These are phyloP conservation scores for Oryzias woworae DNA, from an alignment of 2,113 vertebrate species.

Conservation along the genomic window DNA sequence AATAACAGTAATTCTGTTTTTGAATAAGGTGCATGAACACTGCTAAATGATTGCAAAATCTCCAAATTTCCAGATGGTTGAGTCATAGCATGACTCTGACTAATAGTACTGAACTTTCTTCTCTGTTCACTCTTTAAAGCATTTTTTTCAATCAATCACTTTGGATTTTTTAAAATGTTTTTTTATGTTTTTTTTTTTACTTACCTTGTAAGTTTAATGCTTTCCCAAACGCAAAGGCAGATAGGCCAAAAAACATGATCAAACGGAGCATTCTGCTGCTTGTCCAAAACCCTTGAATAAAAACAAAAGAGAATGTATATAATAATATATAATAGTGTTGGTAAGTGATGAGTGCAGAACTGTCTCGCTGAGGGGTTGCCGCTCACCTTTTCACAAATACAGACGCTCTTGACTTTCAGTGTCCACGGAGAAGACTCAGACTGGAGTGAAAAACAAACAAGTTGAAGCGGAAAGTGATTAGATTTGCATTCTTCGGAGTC, in stretches of 20 bases:
- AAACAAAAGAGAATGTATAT: not conserved
- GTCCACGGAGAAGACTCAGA: slow-evolving; percentile 5
- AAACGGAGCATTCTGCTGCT: slow-evolving; percentile 54
- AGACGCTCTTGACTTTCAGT: slow-evolving; percentile 23
- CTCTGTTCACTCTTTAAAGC: not conserved
- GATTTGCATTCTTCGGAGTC: slow-evolving; percentile 34
- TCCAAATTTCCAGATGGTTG: slow-evolving; percentile 13
- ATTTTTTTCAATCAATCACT: not conserved
- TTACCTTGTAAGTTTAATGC: slow-evolving; percentile 57
- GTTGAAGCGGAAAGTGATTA: slow-evolving; percentile 3
- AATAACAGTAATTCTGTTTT: no score
- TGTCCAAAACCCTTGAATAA: not conserved
- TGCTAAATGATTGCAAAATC: slow-evolving; percentile 35
- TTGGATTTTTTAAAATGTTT: not conserved
- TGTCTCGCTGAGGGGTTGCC: not conserved
- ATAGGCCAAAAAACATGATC: slow-evolving; percentile 46
- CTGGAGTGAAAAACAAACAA: slow-evolving; percentile 6
- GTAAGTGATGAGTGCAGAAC: not conserved
- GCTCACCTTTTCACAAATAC: no score
- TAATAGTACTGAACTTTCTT: not conserved
- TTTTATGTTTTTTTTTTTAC: slow-evolving; percentile 1
- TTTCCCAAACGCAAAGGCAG: slow-evolving; percentile 54
- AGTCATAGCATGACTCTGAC: not conserved
- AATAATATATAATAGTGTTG: not conserved
- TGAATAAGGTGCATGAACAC: not conserved